Evolutionary conservation across 2,888 invertebrate genomes (phyloP), one percentile per base, ranked within the genome.

Genomic region (Brassicogethes aeneus): DNA sequence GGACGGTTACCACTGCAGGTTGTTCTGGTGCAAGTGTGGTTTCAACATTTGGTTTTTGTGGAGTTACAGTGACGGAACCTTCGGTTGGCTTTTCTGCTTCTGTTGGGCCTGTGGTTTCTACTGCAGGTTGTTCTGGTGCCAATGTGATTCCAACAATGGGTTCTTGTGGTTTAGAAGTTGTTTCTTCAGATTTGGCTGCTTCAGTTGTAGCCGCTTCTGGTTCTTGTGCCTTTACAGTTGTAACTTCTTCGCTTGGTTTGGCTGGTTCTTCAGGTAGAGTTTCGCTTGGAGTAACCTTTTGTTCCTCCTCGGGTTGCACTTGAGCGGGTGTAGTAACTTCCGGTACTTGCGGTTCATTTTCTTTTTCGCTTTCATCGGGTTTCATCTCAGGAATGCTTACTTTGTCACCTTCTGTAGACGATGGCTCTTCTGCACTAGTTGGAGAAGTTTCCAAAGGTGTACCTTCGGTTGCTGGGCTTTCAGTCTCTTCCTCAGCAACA

Each of bases 231-330:
- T 13, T 32, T 36, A 34, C 37, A 36, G 44, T 16, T 42, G 32
- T 35, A 30, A 37, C 34, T 15, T 17, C 34, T 37, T 39, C 30
- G 16, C 3, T 10, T 31, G 23, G 7, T 37, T 23, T 40, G 14
- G 14, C 38, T 30, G 29, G 36, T 37, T 40, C 16, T 41, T 50
- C 46, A 31, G 37, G 39, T 29, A 44, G 43, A 37, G 41, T 32
- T 36, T 47, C 41, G 10, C 43, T 39, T 16, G 42, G 30, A 40
- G 41, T 33, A 46, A 41, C 37, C 15, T 45, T 38, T 12, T 49
- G 45, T 34, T 37, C 15, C 34, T 35, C 36, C 17, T 45, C 42
- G 17, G 39, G 23, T n/a, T n/a, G n/a, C 16, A 17, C 15, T 15
- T 23, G 7, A 23, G 23, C 10, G 5, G 5, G 23, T 23, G 50